Conservation (phyloP, 2,888 invertebrate genomes). For the Pandemis cinnamomeana region DNA sequence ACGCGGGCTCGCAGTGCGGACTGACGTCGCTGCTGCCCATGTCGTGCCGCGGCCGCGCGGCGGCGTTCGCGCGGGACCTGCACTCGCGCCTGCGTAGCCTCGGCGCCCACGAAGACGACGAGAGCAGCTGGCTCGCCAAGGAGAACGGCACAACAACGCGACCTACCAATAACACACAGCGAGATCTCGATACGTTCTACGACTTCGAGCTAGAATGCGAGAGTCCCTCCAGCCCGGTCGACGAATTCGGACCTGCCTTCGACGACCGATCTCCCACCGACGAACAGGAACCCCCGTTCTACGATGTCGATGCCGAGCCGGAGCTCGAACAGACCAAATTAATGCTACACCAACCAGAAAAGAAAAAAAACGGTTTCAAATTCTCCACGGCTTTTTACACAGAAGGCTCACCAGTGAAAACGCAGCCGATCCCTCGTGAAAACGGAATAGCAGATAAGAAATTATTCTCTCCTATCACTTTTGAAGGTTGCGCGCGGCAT, state of each 20-base stretch:
- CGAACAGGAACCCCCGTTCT: constrained; percentile 83
- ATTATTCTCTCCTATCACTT: constrained; percentile 77
- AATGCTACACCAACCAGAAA: constrained; percentile 77
- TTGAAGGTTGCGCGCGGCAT: constrained; percentile 77
- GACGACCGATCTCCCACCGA: constrained; percentile 80
- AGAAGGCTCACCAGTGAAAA: constrained; percentile 73
- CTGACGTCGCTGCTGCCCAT: constrained; percentile 88
- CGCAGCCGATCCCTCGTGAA: constrained; percentile 73
- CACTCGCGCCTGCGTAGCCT: constrained; percentile 90
- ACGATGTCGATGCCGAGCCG: constrained; percentile 78
- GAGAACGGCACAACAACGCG: constrained; percentile 55
- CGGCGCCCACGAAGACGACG: constrained; percentile 81
- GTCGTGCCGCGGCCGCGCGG: constrained; percentile 92
- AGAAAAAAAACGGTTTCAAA: constrained; percentile 77
- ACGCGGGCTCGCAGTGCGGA: constrained; percentile 86
- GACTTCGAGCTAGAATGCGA: constrained; percentile 87
- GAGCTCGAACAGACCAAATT: constrained; percentile 68
- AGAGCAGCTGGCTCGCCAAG: constrained; percentile 73
- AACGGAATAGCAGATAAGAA: constrained; percentile 75
- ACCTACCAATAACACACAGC: constrained; percentile 58
- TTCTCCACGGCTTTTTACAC: constrained; percentile 75
- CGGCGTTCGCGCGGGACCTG: constrained; percentile 91
- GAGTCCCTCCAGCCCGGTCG: constrained; percentile 89
- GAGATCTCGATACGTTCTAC: constrained; percentile 85
- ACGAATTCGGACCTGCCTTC: constrained; percentile 82